These are phyloP conservation scores for Thymelicus lineola DNA, from an alignment of 2,888 invertebrate genomes.

Conservation along the genomic window DNA sequence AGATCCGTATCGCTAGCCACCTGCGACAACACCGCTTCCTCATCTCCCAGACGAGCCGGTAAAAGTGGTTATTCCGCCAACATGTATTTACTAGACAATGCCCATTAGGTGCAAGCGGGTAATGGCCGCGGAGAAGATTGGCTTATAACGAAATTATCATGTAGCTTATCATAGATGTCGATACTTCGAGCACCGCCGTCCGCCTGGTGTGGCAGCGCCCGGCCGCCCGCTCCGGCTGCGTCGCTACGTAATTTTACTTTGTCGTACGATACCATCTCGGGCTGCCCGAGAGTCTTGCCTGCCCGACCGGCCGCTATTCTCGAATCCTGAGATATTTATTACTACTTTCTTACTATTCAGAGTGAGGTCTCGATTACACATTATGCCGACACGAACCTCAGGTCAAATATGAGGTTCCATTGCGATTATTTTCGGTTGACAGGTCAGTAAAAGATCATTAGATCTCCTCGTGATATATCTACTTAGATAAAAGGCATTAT, in stretches of 20 bases:
- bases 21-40: not conserved
- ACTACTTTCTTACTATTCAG: not conserved
- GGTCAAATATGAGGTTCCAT: too few relatives aligned
- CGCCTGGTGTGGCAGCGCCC: constrained; percentile 16
- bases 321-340: not conserved
- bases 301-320: constrained; percentile 38
- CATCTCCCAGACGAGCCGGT: not conserved
- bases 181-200: constrained; percentile 4
- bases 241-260: constrained; percentile 42
- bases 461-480: too few relatives aligned
- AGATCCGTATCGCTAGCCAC: too few relatives aligned
- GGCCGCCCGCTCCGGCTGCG: constrained; percentile 14
- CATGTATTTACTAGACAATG: constrained; percentile 37
- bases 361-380: not conserved
- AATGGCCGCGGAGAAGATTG: constrained; percentile 30
- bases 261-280: constrained; percentile 43
- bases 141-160: constrained; percentile 45
- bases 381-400: too few relatives aligned
- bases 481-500: too few relatives aligned
- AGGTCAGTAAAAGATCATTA: too few relatives aligned
- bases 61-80: constrained; percentile 22
- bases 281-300: not conserved
- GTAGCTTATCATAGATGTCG: constrained; percentile 38
- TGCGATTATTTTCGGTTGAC: too few relatives aligned
- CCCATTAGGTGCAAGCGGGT: constrained; percentile 23